These are phyloP conservation scores for Tachuris rubrigastra DNA, from an alignment of 2,113 vertebrate species.

Conservation along the genomic window DNA sequence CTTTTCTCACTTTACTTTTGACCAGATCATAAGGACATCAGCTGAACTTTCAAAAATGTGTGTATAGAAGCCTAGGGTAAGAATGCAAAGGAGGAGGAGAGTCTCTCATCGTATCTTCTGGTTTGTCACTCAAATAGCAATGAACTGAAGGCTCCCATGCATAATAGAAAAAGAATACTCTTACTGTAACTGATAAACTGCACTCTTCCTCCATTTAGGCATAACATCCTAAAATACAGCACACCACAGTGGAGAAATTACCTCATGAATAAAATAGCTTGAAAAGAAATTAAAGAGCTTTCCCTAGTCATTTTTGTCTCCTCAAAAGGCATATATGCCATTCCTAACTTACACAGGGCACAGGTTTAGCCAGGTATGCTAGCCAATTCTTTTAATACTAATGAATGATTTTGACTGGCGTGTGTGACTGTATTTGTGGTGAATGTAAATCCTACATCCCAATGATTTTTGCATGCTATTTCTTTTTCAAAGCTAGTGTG, in stretches of 20 bases:
- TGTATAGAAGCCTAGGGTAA: background rate
- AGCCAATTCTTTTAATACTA: background rate
- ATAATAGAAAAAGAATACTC: background rate
- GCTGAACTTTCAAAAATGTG: background rate
- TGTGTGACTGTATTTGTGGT: background rate
- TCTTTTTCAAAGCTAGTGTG: background rate
- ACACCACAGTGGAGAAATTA: background rate
- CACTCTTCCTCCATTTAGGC: background rate
- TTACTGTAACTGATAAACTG: background rate
- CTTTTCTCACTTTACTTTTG: background rate
- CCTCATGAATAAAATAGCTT: background rate
- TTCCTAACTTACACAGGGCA: background rate
- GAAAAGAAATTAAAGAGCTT: background rate
- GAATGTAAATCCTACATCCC: background rate
- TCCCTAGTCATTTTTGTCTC: background rate
- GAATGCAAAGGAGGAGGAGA: background rate
- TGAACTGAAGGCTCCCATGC: background rate
- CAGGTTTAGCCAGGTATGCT: background rate
- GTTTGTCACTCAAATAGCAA: background rate
- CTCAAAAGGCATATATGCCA: background rate
- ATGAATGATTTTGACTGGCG: background rate
- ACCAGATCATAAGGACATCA: background rate
- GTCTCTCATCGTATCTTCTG: background rate
- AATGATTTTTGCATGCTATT: background rate
- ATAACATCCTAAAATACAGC: background rate